Percentiles rank a stretch among this genome's conserved stretches.
These are phyloP conservation scores for Apteryx owenii DNA, from an alignment of 2,113 vertebrate species.

Conservation along the genomic window DNA sequence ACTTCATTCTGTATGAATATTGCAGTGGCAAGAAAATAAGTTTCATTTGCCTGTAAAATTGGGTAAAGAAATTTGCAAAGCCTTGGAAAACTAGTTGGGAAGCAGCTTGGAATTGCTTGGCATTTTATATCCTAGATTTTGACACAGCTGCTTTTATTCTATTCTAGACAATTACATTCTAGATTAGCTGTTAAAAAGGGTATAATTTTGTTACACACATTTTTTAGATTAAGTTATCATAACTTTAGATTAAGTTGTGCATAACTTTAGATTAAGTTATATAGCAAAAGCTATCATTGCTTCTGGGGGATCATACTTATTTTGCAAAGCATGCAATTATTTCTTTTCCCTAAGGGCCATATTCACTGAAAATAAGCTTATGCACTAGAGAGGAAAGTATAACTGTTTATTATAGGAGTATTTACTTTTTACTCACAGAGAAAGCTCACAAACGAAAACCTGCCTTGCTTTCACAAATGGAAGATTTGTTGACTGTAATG, in stretches of 20 bases:
- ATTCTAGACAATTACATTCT: not conserved
- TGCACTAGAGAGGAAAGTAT: not conserved
- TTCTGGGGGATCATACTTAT: not conserved
- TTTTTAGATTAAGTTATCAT: not conserved
- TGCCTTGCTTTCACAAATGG: not conserved
- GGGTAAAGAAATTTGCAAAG: not conserved
- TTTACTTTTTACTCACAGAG: not conserved
- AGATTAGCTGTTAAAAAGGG: not conserved
- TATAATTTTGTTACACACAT: not conserved
- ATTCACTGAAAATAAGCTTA: constrained; percentile 47
- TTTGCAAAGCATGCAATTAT: constrained; percentile 19
- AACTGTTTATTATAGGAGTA: not conserved
- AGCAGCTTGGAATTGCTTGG: not conserved
- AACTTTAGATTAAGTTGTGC: not conserved
- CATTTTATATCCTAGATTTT: not conserved
- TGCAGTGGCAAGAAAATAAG: not conserved
- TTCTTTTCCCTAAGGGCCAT: constrained; percentile 23
- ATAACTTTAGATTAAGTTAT: not conserved
- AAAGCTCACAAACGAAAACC: not conserved
- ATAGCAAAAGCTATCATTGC: not conserved
- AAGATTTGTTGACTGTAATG: not conserved
- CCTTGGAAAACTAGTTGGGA: not conserved
- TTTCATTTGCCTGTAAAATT: not conserved
- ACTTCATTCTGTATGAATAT: not conserved
- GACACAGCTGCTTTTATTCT: not conserved